Evolutionary conservation across 2,888 invertebrate species (phyloP), one percentile per base, ranked within the genome.

Genomic region (Cheilosia urbana): DNA sequence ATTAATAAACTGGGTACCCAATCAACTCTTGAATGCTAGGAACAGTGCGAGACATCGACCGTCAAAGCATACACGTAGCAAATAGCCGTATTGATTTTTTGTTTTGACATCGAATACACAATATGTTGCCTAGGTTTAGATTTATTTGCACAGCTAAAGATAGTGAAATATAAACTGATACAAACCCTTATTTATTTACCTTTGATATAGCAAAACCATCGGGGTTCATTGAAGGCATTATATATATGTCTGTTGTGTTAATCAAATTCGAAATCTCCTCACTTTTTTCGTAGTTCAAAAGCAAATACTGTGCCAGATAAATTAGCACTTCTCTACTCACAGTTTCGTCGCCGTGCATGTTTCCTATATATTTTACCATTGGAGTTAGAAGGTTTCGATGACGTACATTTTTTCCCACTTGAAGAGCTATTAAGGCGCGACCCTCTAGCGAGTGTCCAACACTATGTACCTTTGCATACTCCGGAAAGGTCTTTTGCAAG

Each of bases 141-240:
- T 49, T 17, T 66, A 27, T 65, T 21, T 65, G 27, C 21, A 24
- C 65, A 65, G 55, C 9, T 63, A 53, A 13, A 73, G 13, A 47
- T 45, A 37, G 34, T 37, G n/a, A 45, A 55, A 15, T 19, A 15
- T 15, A 65, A 63, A 27, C 4, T 9, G 7, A 19, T 15, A n/a
- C 49, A 27, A 27, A 49, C 11, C 21, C 30, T 45, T 21, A 9
- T 68, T 89, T 47, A 63, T 93, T 93, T 93, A 97, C 97, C 94
- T 94, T 90, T 66, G 98, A 96, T 75, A 93, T 94, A 91, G 97
- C 97, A 93, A 96, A 99, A 17, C 99, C 99, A 94, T 99, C 95
- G 42, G 99, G 99, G 93, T 99, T 99, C 95, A 99, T 95, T 0
- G 98, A 96, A 0, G 99, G 99, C 97, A 99, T 96, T 89, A 99